Base-by-base conservation (phyloP, 1,140 invertebrate species). In the Cryptotermes secundus region DNA sequence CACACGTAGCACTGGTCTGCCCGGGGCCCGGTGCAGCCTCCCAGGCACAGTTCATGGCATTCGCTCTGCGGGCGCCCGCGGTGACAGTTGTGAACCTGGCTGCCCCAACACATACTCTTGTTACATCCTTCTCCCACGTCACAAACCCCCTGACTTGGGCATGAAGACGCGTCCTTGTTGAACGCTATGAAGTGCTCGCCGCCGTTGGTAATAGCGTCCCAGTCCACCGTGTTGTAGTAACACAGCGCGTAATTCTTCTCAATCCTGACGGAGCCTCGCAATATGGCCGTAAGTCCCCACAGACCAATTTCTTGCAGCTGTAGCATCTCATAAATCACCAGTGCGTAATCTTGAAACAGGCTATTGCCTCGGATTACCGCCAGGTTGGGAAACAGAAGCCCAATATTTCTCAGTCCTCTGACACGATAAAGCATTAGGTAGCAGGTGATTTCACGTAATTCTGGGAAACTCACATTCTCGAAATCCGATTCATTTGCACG, bases 381-480 rank as follows among this genome's bases (percentile, higher is more conserved):
- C 87, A 99, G 91, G 90, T 99, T 99, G 12, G 98, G 98, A 89
- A 99, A 99, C 34, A 99, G 90, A 86, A 93, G 91, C 14, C 93
- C 93, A n/a, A 99, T 90, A 24, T 38, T 81, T 12, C 34, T 26
- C 19, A 82, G 88, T 26, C 92, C 93, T 86, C 91, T 91, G 14
- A 94, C 93, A 82, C 94, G 90, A 87, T 93, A 95, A 9, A 96
- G 83, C 2, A 96, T 87, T 19, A 96, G 88, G 88, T 94, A 95
- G 49, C 92, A 93, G 4, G 94, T 95, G 82, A 96, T 94, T 89
- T 96, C 89, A 35, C 90, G 87, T 10, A 93, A 86, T 82, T 92
- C 89, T 4, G 94, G 94, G 88, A 93, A 95, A 65, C 85, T 89
- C 19, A 93, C 87, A 84, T 91, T 91, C 36, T 88, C 86, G 83